Base-by-base conservation (phyloP, 2,888 invertebrate species). In the Hyles lineata region DNA sequence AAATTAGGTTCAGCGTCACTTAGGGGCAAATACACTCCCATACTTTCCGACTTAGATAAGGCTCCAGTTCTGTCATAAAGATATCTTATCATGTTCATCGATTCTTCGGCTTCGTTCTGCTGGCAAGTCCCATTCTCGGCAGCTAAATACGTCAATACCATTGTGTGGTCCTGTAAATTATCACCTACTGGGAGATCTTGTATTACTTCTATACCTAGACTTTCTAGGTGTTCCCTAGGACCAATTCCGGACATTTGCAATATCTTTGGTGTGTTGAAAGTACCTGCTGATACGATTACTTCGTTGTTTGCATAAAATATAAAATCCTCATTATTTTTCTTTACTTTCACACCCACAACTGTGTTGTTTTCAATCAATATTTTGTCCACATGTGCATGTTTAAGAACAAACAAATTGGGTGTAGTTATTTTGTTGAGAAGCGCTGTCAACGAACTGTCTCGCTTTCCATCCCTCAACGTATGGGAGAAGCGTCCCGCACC, bases 401-500 rank as follows among this genome's bases (percentile, higher is more conserved):
- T 91, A 8, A 92, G 63, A 4, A 93, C 85, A 55, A 75, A 82
- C 2, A 93, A 73, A 60, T 92, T 92, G 0, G 76, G 61, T 50
- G 77, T 82, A 0, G 76, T 70, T 1, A 77, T 85, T 75, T 87
- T 86, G 77, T 84, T 90, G 29, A 82, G 82, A n/a, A 93, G 74
- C 0, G 88, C 91, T 0, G 91, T 91, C 3, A 88, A 74, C 4
- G 90, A 83, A 72, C 90, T 92, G 58, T 88, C 85, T 58, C 93
- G 82, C 29, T 80, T 86, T 0, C 93, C 91, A 6, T 86, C 76
- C 67, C 78, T 82, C 5, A 93, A 85, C 0, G 92, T 93, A 74
- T 92, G 92, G 2, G 91, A 92, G 74, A 92, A 92, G 72, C 87
- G 80, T 1, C 93, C 93, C 0, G 85, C 92, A 21, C 93, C 93